Percentiles rank a stretch among this genome's conserved stretches.
Conservation (phyloP, 2,797 vertebrate species). For the Coregonus suidteri region DNA sequence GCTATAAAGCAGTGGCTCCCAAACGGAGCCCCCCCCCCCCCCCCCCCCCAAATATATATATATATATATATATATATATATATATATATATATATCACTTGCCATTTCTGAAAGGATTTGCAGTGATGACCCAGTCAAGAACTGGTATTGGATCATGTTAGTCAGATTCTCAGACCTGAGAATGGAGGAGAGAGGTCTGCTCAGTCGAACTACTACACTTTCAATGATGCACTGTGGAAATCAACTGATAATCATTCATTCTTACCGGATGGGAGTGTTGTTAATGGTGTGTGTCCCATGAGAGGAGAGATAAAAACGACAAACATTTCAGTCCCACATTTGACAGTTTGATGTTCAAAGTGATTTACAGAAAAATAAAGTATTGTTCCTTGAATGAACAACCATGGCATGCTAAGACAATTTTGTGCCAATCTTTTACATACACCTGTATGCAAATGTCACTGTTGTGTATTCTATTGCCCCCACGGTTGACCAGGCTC, state of each 20-base stretch:
- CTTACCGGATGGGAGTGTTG: constrained; percentile 66
- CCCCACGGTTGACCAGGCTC: no score
- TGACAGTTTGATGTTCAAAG: no score
- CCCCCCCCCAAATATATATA: no score
- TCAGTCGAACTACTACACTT: neutral
- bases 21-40: no score
- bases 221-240: neutral
- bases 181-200: constrained; percentile 15
- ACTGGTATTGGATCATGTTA: constrained; percentile 64
- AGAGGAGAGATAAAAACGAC: neutral
- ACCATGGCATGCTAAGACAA: no score
- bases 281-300: constrained; percentile 64
- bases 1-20: no score
- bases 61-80: no score
- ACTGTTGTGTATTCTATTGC: no score
- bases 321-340: neutral
- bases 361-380: no score
- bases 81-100: neutral
- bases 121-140: constrained; percentile 58
- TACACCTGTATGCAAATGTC: no score
- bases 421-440: no score
- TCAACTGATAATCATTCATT: neutral
- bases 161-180: constrained; percentile 62
- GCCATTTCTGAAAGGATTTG: constrained; percentile 51
- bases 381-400: no score